A percentile compares a stretch with the other conserved stretches of the same genome.
Evolutionary conservation across 1,140 invertebrate species (phyloP).

Genomic region (Camponotus vicinus): DNA sequence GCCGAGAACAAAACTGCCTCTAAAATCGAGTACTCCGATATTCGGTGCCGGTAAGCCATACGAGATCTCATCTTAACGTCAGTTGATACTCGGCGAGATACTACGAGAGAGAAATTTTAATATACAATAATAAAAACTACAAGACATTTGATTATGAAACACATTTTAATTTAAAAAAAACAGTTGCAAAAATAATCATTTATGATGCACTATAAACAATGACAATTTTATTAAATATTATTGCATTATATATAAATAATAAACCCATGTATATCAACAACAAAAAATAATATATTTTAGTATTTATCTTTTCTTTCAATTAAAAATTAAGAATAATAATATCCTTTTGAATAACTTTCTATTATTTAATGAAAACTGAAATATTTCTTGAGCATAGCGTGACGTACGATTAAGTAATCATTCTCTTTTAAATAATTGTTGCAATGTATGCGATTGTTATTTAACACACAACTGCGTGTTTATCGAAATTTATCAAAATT

Average conservation of each 20-base stretch:
- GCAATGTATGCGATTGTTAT: neutral
- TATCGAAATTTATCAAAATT: neutral
- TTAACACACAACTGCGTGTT: neutral
- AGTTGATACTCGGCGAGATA: slow-evolving; percentile 14
- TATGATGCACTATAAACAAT: too few relatives aligned
- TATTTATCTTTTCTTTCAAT: too few relatives aligned
- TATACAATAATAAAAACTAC: neutral
- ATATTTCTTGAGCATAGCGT: neutral
- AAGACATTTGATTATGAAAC: neutral
- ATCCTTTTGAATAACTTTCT: neutral
- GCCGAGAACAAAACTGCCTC: slow-evolving; percentile 2
- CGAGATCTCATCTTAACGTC: slow-evolving; percentile 11
- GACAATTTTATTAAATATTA: too few relatives aligned
- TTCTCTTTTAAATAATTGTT: neutral
- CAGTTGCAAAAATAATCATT: neutral
- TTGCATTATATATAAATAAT: neutral
- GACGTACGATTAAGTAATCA: neutral
- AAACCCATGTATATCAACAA: neutral
- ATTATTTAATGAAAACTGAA: neutral
- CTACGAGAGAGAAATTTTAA: neutral
- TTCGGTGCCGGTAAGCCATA: slow-evolving; percentile 28
- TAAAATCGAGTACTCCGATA: neutral
- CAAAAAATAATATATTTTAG: neutral
- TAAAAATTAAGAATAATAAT: too few relatives aligned
- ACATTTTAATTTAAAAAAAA: slow-evolving; percentile 24